Evolutionary conservation across 2,888 invertebrate genomes (phyloP).

Genomic region (Melikaiella ostensackeni): DNA sequence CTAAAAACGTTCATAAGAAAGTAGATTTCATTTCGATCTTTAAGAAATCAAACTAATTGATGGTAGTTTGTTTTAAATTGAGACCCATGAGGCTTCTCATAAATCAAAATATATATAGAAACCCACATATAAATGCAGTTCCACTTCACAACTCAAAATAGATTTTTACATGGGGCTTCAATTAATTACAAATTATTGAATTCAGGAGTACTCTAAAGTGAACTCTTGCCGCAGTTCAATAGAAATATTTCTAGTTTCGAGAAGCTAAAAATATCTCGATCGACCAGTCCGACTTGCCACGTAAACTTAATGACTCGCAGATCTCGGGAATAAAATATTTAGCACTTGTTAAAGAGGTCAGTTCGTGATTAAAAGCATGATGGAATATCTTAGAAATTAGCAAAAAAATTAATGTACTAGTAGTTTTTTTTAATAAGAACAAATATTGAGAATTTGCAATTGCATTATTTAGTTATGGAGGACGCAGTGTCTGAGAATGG

Average conservation of each 20-base stretch:
- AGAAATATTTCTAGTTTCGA: slow-evolving; percentile 12
- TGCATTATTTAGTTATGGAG: slow-evolving; percentile 62
- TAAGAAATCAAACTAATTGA: too few relatives aligned
- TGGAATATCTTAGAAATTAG: background rate
- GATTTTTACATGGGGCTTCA: background rate
- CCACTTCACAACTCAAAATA: background rate
- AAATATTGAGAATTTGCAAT: background rate
- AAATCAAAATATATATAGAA: background rate
- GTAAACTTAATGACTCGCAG: slow-evolving; percentile 19
- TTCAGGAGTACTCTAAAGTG: background rate
- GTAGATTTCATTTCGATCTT: too few relatives aligned
- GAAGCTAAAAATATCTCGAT: slow-evolving; percentile 29
- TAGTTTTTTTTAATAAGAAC: background rate
- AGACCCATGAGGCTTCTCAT: background rate
- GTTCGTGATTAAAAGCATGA: background rate
- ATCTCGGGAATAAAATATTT: slow-evolving; percentile 3
- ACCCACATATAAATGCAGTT: background rate
- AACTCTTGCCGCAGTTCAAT: background rate
- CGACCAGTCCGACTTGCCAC: slow-evolving; percentile 25
- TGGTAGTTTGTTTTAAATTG: background rate
- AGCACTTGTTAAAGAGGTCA: slow-evolving; percentile 1
- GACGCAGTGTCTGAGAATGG: slow-evolving; percentile 65
- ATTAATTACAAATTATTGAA: background rate
- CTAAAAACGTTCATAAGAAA: too few relatives aligned
- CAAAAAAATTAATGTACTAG: background rate